These are phyloP conservation scores for Erpornis zantholeuca DNA, from an alignment of 2,113 vertebrate genomes.

Conservation along the genomic window DNA sequence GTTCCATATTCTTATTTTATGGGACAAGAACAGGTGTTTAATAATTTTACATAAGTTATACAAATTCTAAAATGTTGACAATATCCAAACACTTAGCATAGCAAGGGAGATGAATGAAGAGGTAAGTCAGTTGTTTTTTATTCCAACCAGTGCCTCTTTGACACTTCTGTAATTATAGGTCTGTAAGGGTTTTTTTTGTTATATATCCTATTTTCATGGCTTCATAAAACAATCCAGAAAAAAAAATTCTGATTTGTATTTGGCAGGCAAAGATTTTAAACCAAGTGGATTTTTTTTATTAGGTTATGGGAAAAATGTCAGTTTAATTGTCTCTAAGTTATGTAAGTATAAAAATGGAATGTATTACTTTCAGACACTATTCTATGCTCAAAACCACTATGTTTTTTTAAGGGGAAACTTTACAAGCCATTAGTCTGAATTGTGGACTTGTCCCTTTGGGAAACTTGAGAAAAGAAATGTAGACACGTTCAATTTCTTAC, in stretches of 20 bases:
- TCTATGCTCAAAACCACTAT: slow-evolving; percentile 8
- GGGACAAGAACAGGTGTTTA: slow-evolving; percentile 75
- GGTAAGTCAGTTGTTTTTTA: slow-evolving; percentile 36
- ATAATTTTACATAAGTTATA: slow-evolving; percentile 78
- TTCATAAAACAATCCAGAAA: slow-evolving; percentile 51
- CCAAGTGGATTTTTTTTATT: not conserved
- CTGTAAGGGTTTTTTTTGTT: slow-evolving; percentile 34
- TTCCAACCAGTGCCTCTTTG: not conserved
- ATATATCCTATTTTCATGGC: slow-evolving; percentile 27
- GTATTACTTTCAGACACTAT: not conserved
- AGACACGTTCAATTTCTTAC: not conserved
- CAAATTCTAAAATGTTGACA: slow-evolving; percentile 67
- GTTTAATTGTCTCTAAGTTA: slow-evolving; percentile 42
- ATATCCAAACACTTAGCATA: slow-evolving; percentile 68
- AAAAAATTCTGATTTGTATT: not conserved
- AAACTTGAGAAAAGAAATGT: not conserved
- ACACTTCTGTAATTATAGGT: not conserved
- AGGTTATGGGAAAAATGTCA: not conserved
- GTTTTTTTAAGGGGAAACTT: slow-evolving; percentile 11
- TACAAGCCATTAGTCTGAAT: slow-evolving; percentile 12
- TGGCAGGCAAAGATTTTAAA: not conserved
- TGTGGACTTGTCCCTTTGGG: not conserved
- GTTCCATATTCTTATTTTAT: slow-evolving; percentile 67
- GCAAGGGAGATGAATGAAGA: slow-evolving; percentile 61
- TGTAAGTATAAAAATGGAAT: slow-evolving; percentile 27